Conservation (phyloP, 2,797 vertebrate genomes). For the Falco naumanni region DNA sequence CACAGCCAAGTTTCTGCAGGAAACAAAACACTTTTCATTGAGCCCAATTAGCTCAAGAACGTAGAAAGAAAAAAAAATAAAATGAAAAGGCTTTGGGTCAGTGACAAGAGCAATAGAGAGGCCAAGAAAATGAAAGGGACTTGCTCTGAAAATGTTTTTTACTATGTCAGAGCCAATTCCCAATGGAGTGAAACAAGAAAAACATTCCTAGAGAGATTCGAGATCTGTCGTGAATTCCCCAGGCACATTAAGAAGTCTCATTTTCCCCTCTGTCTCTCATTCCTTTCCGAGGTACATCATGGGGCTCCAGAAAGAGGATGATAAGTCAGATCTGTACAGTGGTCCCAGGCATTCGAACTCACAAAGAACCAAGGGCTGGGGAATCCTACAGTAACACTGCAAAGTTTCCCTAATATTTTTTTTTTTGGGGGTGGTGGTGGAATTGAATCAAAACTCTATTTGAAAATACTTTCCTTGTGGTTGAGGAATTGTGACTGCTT, state of each 20-base stretch:
- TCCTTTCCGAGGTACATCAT: slow-evolving; percentile 10
- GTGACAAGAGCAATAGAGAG: slow-evolving; percentile 57
- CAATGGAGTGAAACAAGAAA: slow-evolving; percentile 66
- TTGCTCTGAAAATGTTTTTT: slow-evolving; percentile 61
- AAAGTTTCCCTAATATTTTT: not conserved
- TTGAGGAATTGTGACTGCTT: not conserved
- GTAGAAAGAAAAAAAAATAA: slow-evolving; percentile 43
- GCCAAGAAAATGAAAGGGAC: slow-evolving; percentile 58
- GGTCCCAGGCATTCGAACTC: not conserved
- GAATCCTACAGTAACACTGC: not conserved
- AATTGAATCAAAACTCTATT: not conserved
- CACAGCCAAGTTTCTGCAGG: slow-evolving; percentile 67
- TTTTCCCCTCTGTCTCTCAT: slow-evolving; percentile 10
- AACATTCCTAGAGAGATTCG: slow-evolving; percentile 44
- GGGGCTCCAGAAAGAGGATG: not conserved
- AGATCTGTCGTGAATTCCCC: slow-evolving; percentile 9
- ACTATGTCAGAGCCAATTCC: slow-evolving; percentile 53
- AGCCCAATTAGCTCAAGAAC: slow-evolving; percentile 69
- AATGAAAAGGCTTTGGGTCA: slow-evolving; percentile 61
- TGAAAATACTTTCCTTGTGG: not conserved
- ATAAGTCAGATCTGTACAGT: not conserved
- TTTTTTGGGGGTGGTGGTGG: too few species aligned
- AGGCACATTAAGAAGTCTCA: slow-evolving; percentile 1
- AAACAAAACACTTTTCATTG: slow-evolving; percentile 74
- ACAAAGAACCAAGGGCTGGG: not conserved